Percentiles rank a stretch among this genome's conserved stretches.
phyloP scores from a whole-genome alignment of 1,140 invertebrate species.

The Eumeta japonica region DNA sequence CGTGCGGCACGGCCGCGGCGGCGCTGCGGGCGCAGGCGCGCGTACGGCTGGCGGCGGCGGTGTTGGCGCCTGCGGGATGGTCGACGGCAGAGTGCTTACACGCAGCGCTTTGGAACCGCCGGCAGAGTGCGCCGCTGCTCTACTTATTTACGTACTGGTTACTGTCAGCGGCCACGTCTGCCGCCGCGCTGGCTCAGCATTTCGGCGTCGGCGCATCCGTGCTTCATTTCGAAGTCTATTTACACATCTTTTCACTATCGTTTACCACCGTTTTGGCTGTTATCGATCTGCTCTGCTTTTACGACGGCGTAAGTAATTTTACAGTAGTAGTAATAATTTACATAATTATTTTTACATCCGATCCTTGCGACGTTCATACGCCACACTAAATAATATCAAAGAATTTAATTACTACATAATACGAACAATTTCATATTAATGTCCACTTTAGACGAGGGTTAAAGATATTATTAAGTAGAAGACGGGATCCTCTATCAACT shows the following conservation, averaged over 20 bases:
- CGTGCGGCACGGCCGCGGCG: conserved; percentile 26
- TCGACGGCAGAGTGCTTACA: conserved; percentile 36
- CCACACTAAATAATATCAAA: too few relatives aligned
- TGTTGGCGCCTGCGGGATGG: conserved; percentile 35
- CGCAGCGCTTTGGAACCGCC: conserved; percentile 33
- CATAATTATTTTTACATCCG: too few relatives aligned
- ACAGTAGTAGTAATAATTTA: too few relatives aligned
- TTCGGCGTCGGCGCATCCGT: conserved; percentile 10
- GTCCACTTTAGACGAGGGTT: too few relatives aligned
- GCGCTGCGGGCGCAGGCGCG: conserved; percentile 17
- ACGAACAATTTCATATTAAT: too few relatives aligned
- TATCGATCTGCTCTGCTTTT: conserved; percentile 44
- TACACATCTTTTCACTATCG: conserved; percentile 24
- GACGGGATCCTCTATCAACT: too few relatives aligned
- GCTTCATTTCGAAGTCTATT: conserved; percentile 26
- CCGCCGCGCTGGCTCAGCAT: conserved; percentile 25
- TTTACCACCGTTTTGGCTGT: conserved; percentile 25
- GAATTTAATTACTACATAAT: too few relatives aligned
- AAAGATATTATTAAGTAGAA: too few relatives aligned
- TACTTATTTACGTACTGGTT: conserved; percentile 44
- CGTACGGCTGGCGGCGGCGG: conserved; percentile 22
- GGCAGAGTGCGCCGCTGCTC: conserved; percentile 28
- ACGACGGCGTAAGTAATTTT: conserved; percentile 35
- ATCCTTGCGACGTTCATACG: too few relatives aligned
- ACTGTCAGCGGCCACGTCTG: conserved; percentile 23